A percentile compares a stretch with the other conserved stretches of the same genome.
phyloP scores from a whole-genome alignment of 1,140 invertebrate genomes.

The Nasonia vitripennis region DNA sequence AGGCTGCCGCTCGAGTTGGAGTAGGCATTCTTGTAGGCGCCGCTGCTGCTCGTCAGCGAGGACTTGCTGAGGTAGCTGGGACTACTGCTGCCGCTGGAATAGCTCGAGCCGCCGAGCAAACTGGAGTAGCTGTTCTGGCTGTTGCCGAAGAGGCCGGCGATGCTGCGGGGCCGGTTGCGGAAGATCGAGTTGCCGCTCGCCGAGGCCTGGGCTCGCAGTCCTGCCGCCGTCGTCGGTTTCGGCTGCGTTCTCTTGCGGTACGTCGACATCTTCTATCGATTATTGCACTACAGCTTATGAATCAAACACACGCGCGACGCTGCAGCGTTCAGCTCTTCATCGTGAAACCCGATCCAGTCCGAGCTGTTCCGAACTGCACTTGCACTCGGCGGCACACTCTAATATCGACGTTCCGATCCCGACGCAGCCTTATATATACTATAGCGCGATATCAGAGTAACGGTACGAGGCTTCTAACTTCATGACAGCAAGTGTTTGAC shows the following conservation, averaged over 20 bases:
- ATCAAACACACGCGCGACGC: background rate
- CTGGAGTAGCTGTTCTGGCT: slow-evolving; percentile 66
- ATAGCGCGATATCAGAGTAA: no score
- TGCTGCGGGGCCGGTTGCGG: slow-evolving; percentile 73
- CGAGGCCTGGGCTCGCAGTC: slow-evolving; percentile 71
- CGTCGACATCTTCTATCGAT: slow-evolving; percentile 60
- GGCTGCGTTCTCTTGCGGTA: slow-evolving; percentile 71
- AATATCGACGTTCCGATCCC: no score
- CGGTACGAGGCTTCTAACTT: slow-evolving; percentile 39
- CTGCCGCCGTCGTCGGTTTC: slow-evolving; percentile 72
- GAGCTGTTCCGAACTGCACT: no score
- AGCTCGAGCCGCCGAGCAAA: slow-evolving; percentile 65
- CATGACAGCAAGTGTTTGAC: slow-evolving; percentile 70
- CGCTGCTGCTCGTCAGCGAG: slow-evolving; percentile 56
- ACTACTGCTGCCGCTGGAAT: slow-evolving; percentile 60
- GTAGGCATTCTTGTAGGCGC: slow-evolving; percentile 63
- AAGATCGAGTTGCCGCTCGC: slow-evolving; percentile 73
- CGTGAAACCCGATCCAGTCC: background rate
- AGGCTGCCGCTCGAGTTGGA: slow-evolving; percentile 70
- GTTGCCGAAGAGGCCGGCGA: slow-evolving; percentile 67
- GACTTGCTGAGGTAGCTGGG: slow-evolving; percentile 45
- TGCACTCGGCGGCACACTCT: background rate
- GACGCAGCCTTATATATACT: no score
- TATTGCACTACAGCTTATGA: no score
- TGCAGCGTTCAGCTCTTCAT: background rate